Base-by-base conservation (phyloP, 1,140 invertebrate species). In the Dinothrombium tinctorium region DNA sequence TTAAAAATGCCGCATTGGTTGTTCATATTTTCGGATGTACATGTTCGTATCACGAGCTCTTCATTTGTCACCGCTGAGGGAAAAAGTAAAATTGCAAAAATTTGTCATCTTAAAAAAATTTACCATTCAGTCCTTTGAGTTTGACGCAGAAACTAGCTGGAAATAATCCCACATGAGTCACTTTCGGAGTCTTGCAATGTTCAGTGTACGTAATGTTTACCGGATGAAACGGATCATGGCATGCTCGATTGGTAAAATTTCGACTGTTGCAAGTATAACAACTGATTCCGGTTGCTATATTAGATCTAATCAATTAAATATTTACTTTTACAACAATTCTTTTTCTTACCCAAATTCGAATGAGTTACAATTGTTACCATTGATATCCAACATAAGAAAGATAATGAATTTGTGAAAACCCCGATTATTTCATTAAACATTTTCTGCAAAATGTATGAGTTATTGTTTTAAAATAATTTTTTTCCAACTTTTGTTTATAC, bases 141-240 rank as follows among this genome's bases (percentile, higher is more conserved):
- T 71, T 71, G 36, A 71, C 63, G 51, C 69, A 71, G 49, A 66
- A 66, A 42, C 68, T 64, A 6, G 65, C 69, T 2, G 69, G 69
- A 52, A 69, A 70, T 28, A 56, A 51, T 4, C 69, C 69, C 21
- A 60, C 56, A 44, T 69, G 60, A 12, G 59, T 58, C 50, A 59
- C 56, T 50, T 68, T 63, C 15, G 64, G 63, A 4, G 67, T 64
- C 57, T 61, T 62, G 44, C 69, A 71, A 39, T 62, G 54, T 36
- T 62, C 54, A 15, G 53, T 55, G 46, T 67, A 69, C 38, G 50
- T 54, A 2, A 54, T 56, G 43, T 56, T 56, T 1, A 54, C 58
- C 20, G 56, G 64, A 48, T 69, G 61, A 51, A 66, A 70, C 0
- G 66, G 65, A 49, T 71, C 69, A 43, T 69, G 65, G 48, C 69